Evolutionary conservation across 2,113 vertebrate species (phyloP), one percentile per base, ranked within the genome.

Genomic region (Tetraodon nigroviridis): DNA sequence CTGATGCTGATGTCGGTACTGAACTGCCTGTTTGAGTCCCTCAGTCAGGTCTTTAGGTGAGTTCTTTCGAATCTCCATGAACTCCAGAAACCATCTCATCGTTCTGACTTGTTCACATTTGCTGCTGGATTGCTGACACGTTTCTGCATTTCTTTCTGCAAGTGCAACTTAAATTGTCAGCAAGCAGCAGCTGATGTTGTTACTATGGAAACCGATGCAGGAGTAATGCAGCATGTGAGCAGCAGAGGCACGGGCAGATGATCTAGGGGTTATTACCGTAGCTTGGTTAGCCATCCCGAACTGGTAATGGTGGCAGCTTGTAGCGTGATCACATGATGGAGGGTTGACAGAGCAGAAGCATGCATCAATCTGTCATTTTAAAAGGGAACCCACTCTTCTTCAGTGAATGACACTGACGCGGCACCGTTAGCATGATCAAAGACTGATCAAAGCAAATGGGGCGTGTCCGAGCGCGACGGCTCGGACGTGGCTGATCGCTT

Each of bases 1-100:
- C 84, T 95, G 65, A 92, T 95, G 92, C 82, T 94, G 74, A 90
- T 88, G 84, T 82, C 92, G 0, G 93, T 94, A 15, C 86, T 95
- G 53, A 80, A 85, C 75, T 95, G 93, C 72, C 83, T 95, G 55
- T 92, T 92, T 54, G 93, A 94, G 1, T 79, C 90, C 14, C 90
- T 94, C 49, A 83, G 69, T 71, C 91, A 91, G 68, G 90, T 94
- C 80, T 81, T 94, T 69, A 89, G 89, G 93, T 95, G 73, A 67
- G 75, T 78, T 10, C 32, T 37, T 3, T 12, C 11, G 2, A 8
- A 32, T 32, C 6, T 32, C 29, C 29, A 32, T 6, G 29, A 32
- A 6, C 29, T 32, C 8, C 29, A 32, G 29, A 32, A 32, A 37
- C 11, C 8, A 15, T 4, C 21, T 45, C 12, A 11, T 5, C 17